Percentiles rank a stretch among this genome's conserved stretches.
These are phyloP conservation scores for Antigone vipio DNA, from an alignment of 2,113 vertebrate species.

Conservation along the genomic window DNA sequence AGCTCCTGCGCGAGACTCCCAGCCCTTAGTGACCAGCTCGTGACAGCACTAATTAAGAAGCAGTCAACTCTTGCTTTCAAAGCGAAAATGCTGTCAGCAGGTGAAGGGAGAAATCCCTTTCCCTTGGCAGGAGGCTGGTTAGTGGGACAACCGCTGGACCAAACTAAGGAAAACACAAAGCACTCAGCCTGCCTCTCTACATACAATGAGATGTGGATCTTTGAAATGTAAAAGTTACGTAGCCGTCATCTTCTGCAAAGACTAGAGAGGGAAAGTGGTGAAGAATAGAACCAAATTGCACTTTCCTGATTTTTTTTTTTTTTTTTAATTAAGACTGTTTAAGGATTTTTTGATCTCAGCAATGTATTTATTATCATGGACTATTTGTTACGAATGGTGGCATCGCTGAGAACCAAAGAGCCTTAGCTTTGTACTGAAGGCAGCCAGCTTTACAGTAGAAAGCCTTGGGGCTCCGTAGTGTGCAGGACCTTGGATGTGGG, in stretches of 20 bases:
- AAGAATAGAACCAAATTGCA: background rate
- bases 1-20: background rate
- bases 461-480: background rate
- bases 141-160: background rate
- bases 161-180: slow-evolving; percentile 9
- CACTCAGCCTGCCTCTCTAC: background rate
- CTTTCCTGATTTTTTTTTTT: background rate
- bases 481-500: background rate
- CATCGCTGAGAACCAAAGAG: background rate
- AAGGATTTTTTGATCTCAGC: slow-evolving; percentile 39
- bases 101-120: slow-evolving; percentile 39
- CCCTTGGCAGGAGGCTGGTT: slow-evolving; percentile 25
- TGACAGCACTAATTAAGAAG: slow-evolving; percentile 38
- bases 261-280: background rate
- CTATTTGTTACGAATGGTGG: background rate
- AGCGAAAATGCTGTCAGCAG: slow-evolving; percentile 23
- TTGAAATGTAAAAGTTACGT: slow-evolving; percentile 5
- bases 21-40: background rate
- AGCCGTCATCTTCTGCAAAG: background rate
- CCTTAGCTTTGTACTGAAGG: background rate
- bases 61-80: slow-evolving; percentile 37
- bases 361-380: slow-evolving; percentile 27
- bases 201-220: background rate
- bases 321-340: slow-evolving; percentile 10
- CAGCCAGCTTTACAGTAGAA: background rate